phyloP scores from a whole-genome alignment of 2,797 vertebrate species.

The Malurus leucopterus region DNA sequence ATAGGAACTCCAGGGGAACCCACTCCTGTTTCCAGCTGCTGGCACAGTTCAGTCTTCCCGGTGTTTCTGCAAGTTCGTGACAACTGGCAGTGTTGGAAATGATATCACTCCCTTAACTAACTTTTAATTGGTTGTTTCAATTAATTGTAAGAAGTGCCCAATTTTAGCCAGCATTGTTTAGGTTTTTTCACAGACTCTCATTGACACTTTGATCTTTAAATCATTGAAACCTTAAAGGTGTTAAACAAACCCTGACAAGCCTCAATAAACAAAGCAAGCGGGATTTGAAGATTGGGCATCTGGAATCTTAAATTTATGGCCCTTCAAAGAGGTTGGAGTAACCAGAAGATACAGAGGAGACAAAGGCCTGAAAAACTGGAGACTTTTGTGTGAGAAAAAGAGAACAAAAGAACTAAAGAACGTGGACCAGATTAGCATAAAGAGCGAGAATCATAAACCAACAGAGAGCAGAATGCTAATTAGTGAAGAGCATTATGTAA shows the following conservation, averaged over 20 bases:
- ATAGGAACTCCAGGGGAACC: not conserved
- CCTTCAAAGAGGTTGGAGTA: not conserved
- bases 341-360: not conserved
- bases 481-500: not conserved
- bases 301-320: not conserved
- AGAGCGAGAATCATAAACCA: not conserved
- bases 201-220: not conserved
- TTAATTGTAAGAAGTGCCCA: not conserved
- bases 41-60: not conserved
- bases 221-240: not conserved
- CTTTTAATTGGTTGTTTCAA: not conserved
- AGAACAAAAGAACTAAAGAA: not conserved
- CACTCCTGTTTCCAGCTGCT: not conserved
- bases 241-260: not conserved
- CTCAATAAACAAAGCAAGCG: not conserved
- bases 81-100: not conserved
- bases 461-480: not conserved
- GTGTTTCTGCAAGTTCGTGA: not conserved
- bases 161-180: not conserved
- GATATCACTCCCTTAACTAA: not conserved
- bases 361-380: not conserved
- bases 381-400: not conserved
- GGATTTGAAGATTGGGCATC: not conserved
- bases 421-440: not conserved
- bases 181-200: not conserved